phyloP scores from a whole-genome alignment of 2,888 invertebrate species.

The Nematopogon swammerdamellus region DNA sequence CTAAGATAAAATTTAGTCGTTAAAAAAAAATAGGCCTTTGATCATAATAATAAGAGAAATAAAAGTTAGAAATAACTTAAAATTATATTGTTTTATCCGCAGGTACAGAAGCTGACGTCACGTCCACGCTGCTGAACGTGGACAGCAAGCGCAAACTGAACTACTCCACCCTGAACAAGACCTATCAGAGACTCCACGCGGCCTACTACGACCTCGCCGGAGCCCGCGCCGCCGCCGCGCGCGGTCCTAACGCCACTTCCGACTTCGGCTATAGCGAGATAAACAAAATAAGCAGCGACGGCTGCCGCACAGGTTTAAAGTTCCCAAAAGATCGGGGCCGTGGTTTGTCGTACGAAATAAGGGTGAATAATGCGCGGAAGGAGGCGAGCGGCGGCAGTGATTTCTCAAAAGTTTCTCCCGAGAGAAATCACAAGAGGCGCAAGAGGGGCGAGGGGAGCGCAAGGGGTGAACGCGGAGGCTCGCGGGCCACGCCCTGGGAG shows the following conservation, averaged over 20 bases:
- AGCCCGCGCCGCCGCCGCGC: no score
- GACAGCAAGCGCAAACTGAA: constrained; percentile 18
- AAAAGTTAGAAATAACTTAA: no score
- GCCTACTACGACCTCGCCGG: constrained; percentile 3
- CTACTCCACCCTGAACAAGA: constrained; percentile 36
- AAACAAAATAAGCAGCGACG: not conserved
- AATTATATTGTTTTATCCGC: constrained; percentile 5
- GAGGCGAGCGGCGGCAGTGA: not conserved
- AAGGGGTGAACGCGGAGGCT: constrained; percentile 16
- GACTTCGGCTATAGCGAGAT: not conserved
- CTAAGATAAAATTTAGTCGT: no score
- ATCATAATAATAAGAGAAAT: no score
- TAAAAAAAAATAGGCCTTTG: no score
- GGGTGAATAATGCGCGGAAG: not conserved
- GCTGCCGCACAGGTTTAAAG: not conserved
- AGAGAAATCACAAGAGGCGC: constrained; percentile 25
- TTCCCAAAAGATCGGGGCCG: not conserved
- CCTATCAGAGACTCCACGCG: constrained; percentile 42
- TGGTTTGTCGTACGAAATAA: not conserved
- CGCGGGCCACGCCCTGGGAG: no score
- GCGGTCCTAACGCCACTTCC: not conserved
- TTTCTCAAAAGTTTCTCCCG: not conserved
- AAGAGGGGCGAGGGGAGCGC: constrained; percentile 22
- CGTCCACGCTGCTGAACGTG: constrained; percentile 24
- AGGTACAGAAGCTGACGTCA: constrained; percentile 39